Base-by-base conservation (phyloP, 2,113 vertebrate species). In the Chauna torquata region DNA sequence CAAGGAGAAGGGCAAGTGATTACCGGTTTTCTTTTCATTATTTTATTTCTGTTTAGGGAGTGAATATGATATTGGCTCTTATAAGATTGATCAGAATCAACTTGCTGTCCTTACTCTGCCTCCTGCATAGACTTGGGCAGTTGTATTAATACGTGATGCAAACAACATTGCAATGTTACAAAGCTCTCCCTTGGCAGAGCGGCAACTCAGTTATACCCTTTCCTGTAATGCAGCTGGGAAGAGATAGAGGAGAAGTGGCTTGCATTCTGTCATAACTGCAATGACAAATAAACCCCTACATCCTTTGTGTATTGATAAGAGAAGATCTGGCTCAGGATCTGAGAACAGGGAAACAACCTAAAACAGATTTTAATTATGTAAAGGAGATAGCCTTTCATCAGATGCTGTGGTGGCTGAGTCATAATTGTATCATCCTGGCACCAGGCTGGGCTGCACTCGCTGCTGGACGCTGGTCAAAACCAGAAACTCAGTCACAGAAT, bases 281-380 rank as follows among this genome's bases (percentile, higher is more conserved):
- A 6, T 14, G 42, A 62, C 68, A 32, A 12, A 5, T 4, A 27
- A 9, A n/a, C 47, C 6, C 14, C 23, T 6, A 5, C 1, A 0
- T 19, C 30, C 76, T 59, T 14, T 34, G 34, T 34, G 57, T 8
- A 2, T 4, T 6, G 25, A 27, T 54, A 32, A 5, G 16, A 68
- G 69, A 52, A 44, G 28, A 20, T 30, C 36, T 52, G 50, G 25
- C 38, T 55, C 44, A 61, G 40, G 32, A 64, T 45, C 13, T 50
- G 70, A 40, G 50, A 54, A 38, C 36, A 55, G 28, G 50, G 30
- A 38, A 72, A 38, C 20, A 55, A 55, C 18, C 36, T 38, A 42
- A 28, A 38, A 28, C 24, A 23, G 18, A 72, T 38, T 72, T 38
- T 36, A 54, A 20, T 38, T 72, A 32, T 17, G 20, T 54, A 72